A percentile compares a stretch with the other conserved stretches of the same genome.
Conservation (phyloP, 2,797 vertebrate genomes). For the Danionella dracula region DNA sequence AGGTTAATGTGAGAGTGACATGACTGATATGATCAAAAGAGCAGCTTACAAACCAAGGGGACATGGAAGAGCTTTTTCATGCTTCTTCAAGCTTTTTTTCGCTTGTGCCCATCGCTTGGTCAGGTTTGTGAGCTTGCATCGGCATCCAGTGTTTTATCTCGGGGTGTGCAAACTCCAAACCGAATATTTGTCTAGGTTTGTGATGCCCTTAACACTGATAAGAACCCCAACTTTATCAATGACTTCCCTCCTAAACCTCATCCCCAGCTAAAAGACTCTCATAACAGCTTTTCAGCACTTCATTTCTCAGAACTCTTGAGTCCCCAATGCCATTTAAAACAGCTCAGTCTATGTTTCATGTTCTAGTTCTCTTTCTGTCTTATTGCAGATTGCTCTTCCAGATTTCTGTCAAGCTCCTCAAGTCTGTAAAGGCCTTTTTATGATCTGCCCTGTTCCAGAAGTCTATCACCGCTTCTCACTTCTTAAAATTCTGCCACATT, state of each 20-base stretch:
- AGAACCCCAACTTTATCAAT: background rate
- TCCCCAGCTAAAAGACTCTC: conserved; percentile 24
- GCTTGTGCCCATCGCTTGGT: too few species aligned
- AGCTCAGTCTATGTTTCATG: conserved; percentile 16
- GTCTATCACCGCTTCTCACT: conserved; percentile 57
- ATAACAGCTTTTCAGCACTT: conserved; percentile 44
- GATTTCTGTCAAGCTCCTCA: conserved; percentile 22
- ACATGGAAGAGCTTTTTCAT: too few species aligned
- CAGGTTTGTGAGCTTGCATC: too few species aligned
- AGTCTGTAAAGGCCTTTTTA: conserved; percentile 14
- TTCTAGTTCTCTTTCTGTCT: conserved; percentile 18
- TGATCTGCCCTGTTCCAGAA: conserved; percentile 28
- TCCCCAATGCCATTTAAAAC: conserved; percentile 38
- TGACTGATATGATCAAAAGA: too few species aligned
- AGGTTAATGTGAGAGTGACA: too few species aligned
- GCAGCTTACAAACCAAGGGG: too few species aligned
- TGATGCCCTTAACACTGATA: too few species aligned
- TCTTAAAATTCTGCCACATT: conserved; percentile 59
- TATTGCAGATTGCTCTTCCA: conserved; percentile 7
- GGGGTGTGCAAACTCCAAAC: too few species aligned
- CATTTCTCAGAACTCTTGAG: conserved; percentile 48
- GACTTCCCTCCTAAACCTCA: background rate
- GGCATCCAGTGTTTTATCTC: too few species aligned
- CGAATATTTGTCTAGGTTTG: too few species aligned
- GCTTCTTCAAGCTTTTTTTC: too few species aligned